Percentiles rank a stretch among this genome's conserved stretches.
These are phyloP conservation scores for Varanus salvator DNA, from an alignment of 2,113 vertebrate genomes.

Conservation along the genomic window DNA sequence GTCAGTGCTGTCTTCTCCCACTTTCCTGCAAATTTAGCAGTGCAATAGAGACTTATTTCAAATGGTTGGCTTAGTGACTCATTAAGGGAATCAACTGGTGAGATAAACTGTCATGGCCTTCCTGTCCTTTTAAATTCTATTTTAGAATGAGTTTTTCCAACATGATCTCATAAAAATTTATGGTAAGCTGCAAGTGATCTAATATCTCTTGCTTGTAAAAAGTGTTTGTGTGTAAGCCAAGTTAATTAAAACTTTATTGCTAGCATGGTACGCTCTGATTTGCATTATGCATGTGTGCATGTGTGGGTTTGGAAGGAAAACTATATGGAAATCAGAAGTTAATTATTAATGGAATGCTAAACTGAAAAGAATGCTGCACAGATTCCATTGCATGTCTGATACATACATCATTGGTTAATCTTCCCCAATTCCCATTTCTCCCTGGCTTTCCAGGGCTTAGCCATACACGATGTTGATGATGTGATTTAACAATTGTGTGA, in stretches of 20 bases:
- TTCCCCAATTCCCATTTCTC: neutral
- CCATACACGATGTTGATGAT: neutral
- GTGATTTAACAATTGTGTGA: neutral
- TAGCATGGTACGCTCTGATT: conserved; percentile 54
- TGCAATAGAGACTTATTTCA: conserved; percentile 1
- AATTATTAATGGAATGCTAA: conserved; percentile 38
- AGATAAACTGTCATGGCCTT: neutral
- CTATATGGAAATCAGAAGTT: conserved; percentile 57
- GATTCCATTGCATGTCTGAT: neutral
- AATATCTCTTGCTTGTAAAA: conserved; percentile 54
- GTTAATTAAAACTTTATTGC: conserved; percentile 63
- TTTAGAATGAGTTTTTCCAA: conserved; percentile 28
- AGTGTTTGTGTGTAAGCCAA: conserved; percentile 55
- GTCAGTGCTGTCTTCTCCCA: no score
- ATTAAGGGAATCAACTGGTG: neutral
- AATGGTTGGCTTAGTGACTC: neutral
- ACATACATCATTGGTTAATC: neutral
- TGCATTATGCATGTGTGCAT: conserved; percentile 3
- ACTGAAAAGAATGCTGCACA: neutral
- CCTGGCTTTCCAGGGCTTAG: neutral
- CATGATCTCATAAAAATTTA: conserved; percentile 49
- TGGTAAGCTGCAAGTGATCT: conserved; percentile 45
- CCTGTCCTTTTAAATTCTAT: neutral
- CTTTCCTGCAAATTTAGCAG: neutral
- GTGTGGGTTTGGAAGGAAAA: neutral